A percentile compares a stretch with the other conserved stretches of the same genome.
Evolutionary conservation across 2,888 invertebrate species (phyloP).

Genomic region (Erebia aethiops): DNA sequence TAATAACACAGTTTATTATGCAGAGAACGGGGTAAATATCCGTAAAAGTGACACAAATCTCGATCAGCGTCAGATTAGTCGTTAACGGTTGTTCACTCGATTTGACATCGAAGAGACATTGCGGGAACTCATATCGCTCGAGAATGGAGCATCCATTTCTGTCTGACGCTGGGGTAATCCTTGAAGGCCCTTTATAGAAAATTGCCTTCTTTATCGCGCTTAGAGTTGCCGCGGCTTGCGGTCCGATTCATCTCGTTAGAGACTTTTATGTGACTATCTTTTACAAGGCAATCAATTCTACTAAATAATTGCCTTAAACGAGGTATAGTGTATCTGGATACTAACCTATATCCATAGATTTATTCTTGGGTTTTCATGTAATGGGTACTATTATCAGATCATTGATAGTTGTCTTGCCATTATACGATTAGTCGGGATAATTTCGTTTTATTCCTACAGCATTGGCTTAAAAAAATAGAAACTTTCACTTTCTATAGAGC

Average conservation of each 20-base stretch:
- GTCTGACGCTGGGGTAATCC: conserved; percentile 41
- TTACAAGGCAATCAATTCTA: too few species aligned
- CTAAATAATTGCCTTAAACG: too few species aligned
- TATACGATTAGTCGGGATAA: too few species aligned
- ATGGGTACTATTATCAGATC: too few species aligned
- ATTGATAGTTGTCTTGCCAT: too few species aligned
- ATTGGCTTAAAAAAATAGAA: too few species aligned
- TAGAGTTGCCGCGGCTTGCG: conserved; percentile 29
- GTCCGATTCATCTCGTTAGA: conserved; percentile 25
- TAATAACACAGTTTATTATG: not conserved
- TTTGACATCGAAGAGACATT: conserved; percentile 27
- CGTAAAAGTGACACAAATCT: conserved; percentile 1
- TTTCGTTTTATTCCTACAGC: too few species aligned
- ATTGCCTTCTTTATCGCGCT: conserved; percentile 43
- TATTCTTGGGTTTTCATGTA: too few species aligned
- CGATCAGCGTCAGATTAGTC: conserved; percentile 16
- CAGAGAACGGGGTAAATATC: not conserved
- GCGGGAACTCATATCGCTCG: conserved; percentile 32
- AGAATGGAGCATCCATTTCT: conserved; percentile 38
- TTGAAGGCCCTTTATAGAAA: conserved; percentile 42
- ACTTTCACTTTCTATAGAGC: too few species aligned
- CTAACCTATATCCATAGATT: too few species aligned
- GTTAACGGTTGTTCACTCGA: conserved; percentile 33
- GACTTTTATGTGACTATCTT: conserved; percentile 27
- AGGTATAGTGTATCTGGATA: too few species aligned